These are phyloP conservation scores for Drosophila grimshawi DNA, from an alignment of 1,140 invertebrate species.

Conservation along the genomic window DNA sequence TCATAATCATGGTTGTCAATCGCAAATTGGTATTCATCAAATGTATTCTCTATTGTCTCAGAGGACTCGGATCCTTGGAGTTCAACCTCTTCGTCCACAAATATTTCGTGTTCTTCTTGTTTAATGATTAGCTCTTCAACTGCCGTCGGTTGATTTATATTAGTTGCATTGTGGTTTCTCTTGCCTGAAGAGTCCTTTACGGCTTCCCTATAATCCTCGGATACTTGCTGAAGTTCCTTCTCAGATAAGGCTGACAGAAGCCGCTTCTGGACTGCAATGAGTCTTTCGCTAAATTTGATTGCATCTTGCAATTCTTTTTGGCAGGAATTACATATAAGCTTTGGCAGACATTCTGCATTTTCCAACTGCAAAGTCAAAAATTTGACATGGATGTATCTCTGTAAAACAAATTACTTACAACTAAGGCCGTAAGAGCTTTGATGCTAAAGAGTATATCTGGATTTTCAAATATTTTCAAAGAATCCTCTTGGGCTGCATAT, in stretches of 20 bases:
- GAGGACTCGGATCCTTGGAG: not conserved
- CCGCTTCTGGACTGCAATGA: slow-evolving; percentile 38
- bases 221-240: slow-evolving; percentile 30
- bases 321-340: slow-evolving; percentile 48
- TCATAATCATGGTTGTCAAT: slow-evolving; percentile 3
- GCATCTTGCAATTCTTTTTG: slow-evolving; percentile 39
- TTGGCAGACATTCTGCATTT: slow-evolving; percentile 35
- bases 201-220: slow-evolving; percentile 29
- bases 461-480: slow-evolving; percentile 50
- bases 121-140: slow-evolving; percentile 9
- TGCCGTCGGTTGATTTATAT: not conserved
- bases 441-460: slow-evolving; percentile 43
- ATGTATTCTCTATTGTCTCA: not conserved
- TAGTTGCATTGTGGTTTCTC: not conserved
- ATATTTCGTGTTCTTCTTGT: slow-evolving; percentile 5
- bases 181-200: not conserved
- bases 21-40: not conserved
- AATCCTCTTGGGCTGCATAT: slow-evolving; percentile 15
- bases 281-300: slow-evolving; percentile 45
- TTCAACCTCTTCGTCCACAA: slow-evolving; percentile 4
- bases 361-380: slow-evolving; percentile 38
- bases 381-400: not conserved
- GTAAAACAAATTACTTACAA: slow-evolving; percentile 30
- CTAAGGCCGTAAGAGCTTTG: slow-evolving; percentile 46
- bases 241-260: slow-evolving; percentile 31